A percentile compares a stretch with the other conserved stretches of the same genome.
phyloP scores from a whole-genome alignment of 1,140 invertebrate genomes.

The Anastrepha obliqua region DNA sequence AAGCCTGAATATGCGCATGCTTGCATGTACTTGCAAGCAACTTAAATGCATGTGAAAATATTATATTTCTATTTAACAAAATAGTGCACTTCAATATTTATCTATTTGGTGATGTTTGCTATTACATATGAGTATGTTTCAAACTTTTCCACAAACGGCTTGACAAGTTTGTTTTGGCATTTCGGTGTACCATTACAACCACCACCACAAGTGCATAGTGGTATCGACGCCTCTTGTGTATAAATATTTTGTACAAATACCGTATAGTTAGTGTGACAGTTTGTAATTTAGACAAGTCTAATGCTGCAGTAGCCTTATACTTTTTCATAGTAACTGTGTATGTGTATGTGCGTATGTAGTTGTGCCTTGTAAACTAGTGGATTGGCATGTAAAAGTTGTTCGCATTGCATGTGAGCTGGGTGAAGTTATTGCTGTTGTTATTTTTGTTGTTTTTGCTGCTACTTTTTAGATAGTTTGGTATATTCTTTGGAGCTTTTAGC shows the following conservation, averaged over 20 bases:
- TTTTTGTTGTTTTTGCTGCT: neutral
- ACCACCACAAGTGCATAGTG: neutral
- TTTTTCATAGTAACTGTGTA: no score
- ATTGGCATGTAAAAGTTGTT: neutral
- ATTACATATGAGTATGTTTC: neutral
- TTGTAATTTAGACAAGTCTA: neutral
- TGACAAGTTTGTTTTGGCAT: slow-evolving; percentile 29
- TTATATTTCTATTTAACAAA: slow-evolving; percentile 8
- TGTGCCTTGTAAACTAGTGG: neutral
- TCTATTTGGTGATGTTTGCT: neutral
- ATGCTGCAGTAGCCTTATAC: neutral
- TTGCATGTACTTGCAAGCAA: no score
- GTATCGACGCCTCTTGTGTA: neutral
- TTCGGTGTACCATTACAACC: neutral
- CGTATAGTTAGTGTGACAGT: neutral
- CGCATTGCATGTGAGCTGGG: neutral
- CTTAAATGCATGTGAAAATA: neutral
- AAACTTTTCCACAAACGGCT: neutral
- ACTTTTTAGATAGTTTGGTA: slow-evolving; percentile 28
- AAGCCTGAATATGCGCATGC: neutral
- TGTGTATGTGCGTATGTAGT: neutral
- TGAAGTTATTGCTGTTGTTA: neutral
- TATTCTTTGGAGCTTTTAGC: slow-evolving; percentile 17
- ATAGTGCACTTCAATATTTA: neutral
- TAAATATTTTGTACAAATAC: slow-evolving; percentile 10